A percentile compares a stretch with the other conserved stretches of the same genome.
These are phyloP conservation scores for Cerceris rybyensis DNA, from an alignment of 2,888 invertebrate species.

Conservation along the genomic window DNA sequence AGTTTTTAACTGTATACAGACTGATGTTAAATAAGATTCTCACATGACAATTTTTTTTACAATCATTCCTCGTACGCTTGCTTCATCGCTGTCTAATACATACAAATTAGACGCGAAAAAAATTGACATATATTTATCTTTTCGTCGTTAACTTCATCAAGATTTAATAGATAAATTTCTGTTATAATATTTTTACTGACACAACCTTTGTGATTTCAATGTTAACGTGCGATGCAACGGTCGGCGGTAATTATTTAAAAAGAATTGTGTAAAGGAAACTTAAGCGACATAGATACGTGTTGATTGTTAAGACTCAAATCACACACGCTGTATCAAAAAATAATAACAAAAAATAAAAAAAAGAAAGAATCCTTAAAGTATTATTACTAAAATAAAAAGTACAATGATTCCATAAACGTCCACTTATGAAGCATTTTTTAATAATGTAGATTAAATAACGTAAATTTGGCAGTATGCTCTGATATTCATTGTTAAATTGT, in stretches of 20 bases:
- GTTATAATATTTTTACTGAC: neutral
- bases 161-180: conserved; percentile 2
- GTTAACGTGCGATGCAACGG: neutral
- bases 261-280: neutral
- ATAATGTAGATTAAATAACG: neutral
- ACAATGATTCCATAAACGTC: neutral
- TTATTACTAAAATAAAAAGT: neutral
- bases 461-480: conserved; percentile 6
- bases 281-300: neutral
- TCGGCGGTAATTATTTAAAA: neutral
- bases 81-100: conserved; percentile 12
- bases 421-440: neutral
- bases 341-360: neutral
- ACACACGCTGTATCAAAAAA: neutral
- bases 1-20: conserved; percentile 41
- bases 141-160: conserved; percentile 2
- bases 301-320: neutral
- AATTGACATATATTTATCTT: neutral
- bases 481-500: neutral
- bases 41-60: conserved; percentile 35
- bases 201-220: neutral
- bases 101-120: neutral
- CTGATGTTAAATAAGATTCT: conserved; percentile 37
- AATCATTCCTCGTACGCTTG: conserved; percentile 34
- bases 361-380: neutral